phyloP scores from a whole-genome alignment of 1,140 invertebrate genomes.

The Ganaspis sp. region DNA sequence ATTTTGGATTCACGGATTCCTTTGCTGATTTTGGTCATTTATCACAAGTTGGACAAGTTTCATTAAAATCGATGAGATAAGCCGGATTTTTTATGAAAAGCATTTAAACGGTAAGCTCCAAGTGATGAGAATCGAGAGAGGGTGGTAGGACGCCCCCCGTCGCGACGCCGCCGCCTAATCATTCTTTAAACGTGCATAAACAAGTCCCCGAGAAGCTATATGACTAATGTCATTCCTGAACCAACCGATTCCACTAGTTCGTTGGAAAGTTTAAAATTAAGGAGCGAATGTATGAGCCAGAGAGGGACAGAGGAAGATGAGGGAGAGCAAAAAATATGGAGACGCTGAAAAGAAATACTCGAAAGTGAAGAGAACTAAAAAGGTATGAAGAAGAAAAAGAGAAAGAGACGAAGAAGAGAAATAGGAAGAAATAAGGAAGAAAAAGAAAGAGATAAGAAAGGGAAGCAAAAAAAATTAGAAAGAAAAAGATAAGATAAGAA shows the following conservation, averaged over 20 bases:
- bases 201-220: slow-evolving; percentile 69
- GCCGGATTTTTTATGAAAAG: background rate
- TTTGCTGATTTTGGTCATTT: no score
- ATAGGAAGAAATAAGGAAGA: no score
- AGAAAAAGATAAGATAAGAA: no score
- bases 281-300: slow-evolving; percentile 51
- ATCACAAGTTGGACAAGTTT: background rate
- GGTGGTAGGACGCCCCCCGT: slow-evolving; percentile 64
- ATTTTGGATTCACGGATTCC: no score
- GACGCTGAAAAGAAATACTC: no score
- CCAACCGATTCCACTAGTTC: slow-evolving; percentile 55
- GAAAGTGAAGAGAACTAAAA: no score
- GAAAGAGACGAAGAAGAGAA: no score
- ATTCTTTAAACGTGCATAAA: slow-evolving; percentile 77
- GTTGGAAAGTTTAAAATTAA: slow-evolving; percentile 61
- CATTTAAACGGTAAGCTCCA: background rate
- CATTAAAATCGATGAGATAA: background rate
- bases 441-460: no score
- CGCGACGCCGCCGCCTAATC: slow-evolving; percentile 73
- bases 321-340: slow-evolving; percentile 54
- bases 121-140: slow-evolving; percentile 42
- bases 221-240: slow-evolving; percentile 74
- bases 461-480: no score
- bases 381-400: no score
- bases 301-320: slow-evolving; percentile 39